Percentiles rank a stretch among this genome's conserved stretches.
Evolutionary conservation across 1,140 invertebrate species (phyloP).

Genomic region (Spodoptera litura): DNA sequence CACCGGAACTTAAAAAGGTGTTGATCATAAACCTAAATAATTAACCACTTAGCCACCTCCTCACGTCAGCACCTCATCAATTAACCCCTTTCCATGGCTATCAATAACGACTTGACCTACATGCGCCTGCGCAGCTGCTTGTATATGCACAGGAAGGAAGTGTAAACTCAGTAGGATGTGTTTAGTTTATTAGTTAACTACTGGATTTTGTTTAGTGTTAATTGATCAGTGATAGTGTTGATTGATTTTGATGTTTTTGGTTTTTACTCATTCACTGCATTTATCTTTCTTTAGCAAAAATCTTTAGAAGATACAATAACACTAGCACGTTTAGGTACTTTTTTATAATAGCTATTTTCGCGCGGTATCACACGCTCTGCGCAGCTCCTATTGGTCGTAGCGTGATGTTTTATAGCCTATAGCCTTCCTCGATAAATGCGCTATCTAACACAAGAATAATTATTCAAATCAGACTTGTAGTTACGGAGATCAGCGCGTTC

Average conservation of each 20-base stretch:
- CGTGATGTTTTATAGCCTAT: too few relatives aligned
- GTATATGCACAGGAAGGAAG: not conserved
- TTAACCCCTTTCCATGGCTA: not conserved
- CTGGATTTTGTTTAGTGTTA: not conserved
- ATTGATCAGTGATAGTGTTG: not conserved
- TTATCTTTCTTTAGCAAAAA: too few relatives aligned
- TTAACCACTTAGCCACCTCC: not conserved
- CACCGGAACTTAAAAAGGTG: too few relatives aligned
- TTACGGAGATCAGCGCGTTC: too few relatives aligned
- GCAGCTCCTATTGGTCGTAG: too few relatives aligned
- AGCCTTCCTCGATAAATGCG: too few relatives aligned
- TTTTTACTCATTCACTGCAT: not conserved
- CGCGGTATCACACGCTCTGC: too few relatives aligned
- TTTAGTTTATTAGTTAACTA: not conserved
- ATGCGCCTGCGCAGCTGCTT: not conserved
- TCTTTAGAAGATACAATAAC: too few relatives aligned
- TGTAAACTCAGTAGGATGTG: not conserved
- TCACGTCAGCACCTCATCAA: slow-evolving; percentile 7
- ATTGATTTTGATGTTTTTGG: not conserved
- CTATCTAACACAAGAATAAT: too few relatives aligned
- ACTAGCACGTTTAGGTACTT: too few relatives aligned
- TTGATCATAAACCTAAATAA: not conserved
- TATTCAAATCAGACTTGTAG: too few relatives aligned
- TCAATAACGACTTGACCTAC: slow-evolving; percentile 3
- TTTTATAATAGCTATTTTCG: too few relatives aligned